Conservation (phyloP, 1,140 invertebrate species). For the Drosophila dunni region DNA sequence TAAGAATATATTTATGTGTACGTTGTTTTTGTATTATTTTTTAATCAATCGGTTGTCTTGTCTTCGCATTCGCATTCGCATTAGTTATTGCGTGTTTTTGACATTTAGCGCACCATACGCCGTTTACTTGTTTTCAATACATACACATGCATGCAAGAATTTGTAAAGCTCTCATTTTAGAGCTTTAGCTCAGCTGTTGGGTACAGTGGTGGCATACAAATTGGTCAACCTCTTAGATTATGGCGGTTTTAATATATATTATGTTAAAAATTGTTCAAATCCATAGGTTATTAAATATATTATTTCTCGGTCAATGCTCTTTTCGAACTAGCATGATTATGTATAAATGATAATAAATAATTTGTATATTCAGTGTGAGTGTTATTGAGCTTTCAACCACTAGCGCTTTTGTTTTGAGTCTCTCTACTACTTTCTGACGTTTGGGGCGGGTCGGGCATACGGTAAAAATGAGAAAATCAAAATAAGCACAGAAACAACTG, state of each 20-base stretch:
- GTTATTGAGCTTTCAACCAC: constrained; percentile 51
- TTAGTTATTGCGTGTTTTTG: constrained; percentile 31
- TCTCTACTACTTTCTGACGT: constrained; percentile 22
- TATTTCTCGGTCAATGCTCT: neutral
- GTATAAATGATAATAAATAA: neutral
- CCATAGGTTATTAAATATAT: neutral
- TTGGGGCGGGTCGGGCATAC: constrained; percentile 43
- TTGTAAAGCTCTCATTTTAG: neutral
- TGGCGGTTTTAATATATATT: neutral
- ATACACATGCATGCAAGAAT: neutral
- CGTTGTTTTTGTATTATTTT: neutral
- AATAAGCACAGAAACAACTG: constrained; percentile 49
- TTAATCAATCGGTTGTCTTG: neutral
- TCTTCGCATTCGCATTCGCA: neutral
- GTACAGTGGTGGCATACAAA: constrained; percentile 48
- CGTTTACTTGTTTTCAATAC: constrained; percentile 19
- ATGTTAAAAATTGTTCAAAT: neutral
- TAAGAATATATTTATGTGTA: neutral
- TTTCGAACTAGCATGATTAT: neutral
- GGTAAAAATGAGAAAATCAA: constrained; percentile 39
- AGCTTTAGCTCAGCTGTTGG: constrained; percentile 65
- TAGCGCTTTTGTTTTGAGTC: constrained; percentile 44
- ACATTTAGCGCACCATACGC: constrained; percentile 54
- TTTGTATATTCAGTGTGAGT: constrained; percentile 1
- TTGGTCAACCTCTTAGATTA: neutral